Percentiles rank a stretch among this genome's conserved stretches.
Evolutionary conservation across 2,797 vertebrate genomes (phyloP).

Genomic region (Podarcis siculus): DNA sequence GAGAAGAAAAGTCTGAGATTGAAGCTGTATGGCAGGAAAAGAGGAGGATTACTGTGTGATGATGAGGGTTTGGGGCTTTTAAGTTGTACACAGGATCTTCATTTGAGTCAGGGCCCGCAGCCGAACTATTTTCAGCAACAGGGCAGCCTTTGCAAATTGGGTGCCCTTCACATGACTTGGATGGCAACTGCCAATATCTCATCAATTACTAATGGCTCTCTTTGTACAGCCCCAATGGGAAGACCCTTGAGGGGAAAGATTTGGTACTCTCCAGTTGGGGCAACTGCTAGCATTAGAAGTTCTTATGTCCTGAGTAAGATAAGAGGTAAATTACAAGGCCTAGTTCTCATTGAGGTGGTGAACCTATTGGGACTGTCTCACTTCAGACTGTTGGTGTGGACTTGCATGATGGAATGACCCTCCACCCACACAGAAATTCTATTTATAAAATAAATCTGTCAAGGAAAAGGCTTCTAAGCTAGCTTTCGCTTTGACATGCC

Average conservation of each 20-base stretch:
- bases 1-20: not conserved
- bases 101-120: not conserved
- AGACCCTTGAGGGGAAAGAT: not conserved
- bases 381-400: not conserved
- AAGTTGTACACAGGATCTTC: not conserved
- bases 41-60: not conserved
- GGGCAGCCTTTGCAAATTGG: not conserved
- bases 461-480: not conserved
- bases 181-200: not conserved
- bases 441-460: not conserved
- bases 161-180: not conserved
- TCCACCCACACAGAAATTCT: not conserved
- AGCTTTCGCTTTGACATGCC: not conserved
- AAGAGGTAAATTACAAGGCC: not conserved
- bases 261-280: too few species aligned
- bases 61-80: not conserved
- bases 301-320: not conserved
- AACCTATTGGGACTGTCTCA: not conserved
- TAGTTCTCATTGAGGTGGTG: not conserved
- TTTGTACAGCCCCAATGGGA: not conserved
- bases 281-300: not conserved
- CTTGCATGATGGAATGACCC: too few species aligned
- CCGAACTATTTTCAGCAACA: not conserved
- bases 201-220: not conserved
- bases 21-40: not conserved